phyloP scores from a whole-genome alignment of 2,113 vertebrate genomes.

The Gasterosteus nipponicus region DNA sequence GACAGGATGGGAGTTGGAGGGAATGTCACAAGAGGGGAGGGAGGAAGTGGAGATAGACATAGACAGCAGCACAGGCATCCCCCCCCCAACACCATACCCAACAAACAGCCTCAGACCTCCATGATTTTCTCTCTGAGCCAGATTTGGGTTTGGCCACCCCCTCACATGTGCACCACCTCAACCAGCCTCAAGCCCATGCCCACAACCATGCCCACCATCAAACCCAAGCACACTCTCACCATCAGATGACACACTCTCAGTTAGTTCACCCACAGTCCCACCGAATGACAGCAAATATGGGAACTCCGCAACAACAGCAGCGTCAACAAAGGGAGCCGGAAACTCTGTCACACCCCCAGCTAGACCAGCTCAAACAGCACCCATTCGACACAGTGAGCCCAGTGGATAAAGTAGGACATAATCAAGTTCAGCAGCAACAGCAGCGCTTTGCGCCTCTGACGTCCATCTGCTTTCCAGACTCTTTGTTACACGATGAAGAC shows the following conservation, averaged over 20 bases:
- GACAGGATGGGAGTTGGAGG: constrained; percentile 66
- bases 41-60: constrained; percentile 60
- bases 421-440: constrained; percentile 74
- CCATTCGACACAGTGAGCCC: constrained; percentile 84
- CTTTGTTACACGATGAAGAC: constrained; percentile 87
- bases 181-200: constrained; percentile 58
- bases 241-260: constrained; percentile 72
- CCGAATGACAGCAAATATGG: constrained; percentile 63
- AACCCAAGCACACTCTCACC: constrained; percentile 68
- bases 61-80: constrained; percentile 80
- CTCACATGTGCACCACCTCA: constrained; percentile 77
- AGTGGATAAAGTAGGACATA: constrained; percentile 74
- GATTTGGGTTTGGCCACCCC: constrained; percentile 71
- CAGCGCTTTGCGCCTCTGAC: constrained; percentile 87
- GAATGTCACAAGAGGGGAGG: constrained; percentile 54
- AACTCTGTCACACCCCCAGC: constrained; percentile 68
- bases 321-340: constrained; percentile 70
- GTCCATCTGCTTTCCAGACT: constrained; percentile 93
- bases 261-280: constrained; percentile 73
- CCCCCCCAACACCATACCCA: constrained; percentile 71
- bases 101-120: constrained; percentile 72
- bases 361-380: constrained; percentile 83
- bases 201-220: constrained; percentile 71
- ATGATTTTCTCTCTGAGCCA: constrained; percentile 77
- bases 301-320: constrained; percentile 64